phyloP scores from a whole-genome alignment of 2,888 invertebrate genomes.

The Apodemia duryi region DNA sequence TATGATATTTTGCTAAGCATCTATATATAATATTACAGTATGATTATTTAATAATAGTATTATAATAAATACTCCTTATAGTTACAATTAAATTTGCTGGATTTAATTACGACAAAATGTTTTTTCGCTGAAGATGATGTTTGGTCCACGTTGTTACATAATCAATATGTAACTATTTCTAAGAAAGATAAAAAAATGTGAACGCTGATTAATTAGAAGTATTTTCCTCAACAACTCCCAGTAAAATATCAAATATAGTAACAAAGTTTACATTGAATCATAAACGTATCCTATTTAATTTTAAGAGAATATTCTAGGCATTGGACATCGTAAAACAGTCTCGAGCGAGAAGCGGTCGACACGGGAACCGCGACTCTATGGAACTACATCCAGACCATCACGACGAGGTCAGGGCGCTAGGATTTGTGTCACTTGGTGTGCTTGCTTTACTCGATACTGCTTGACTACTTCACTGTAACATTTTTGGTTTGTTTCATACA shows the following conservation, averaged over 20 bases:
- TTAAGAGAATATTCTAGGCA: slow-evolving; percentile 77
- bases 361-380: slow-evolving; percentile 85
- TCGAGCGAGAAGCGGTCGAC: slow-evolving; percentile 86
- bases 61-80: too few species aligned
- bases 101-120: too few species aligned
- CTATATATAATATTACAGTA: too few species aligned
- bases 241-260: not conserved
- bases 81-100: too few species aligned
- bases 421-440: slow-evolving; percentile 24
- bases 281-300: slow-evolving; percentile 19
- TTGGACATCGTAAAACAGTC: slow-evolving; percentile 96
- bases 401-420: slow-evolving; percentile 85
- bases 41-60: too few species aligned
- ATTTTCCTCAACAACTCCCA: not conserved
- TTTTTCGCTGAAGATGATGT: too few species aligned
- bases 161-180: too few species aligned
- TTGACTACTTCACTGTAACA: not conserved
- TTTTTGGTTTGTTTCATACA: slow-evolving; percentile 12
- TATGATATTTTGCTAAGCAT: too few species aligned
- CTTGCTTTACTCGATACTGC: slow-evolving; percentile 3
- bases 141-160: too few species aligned
- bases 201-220: not conserved
- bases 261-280: not conserved
- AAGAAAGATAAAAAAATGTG: not conserved
- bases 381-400: slow-evolving; percentile 86